Percentiles rank a stretch among this genome's conserved stretches.
Evolutionary conservation across 2,113 vertebrate genomes (phyloP).

Genomic region (Myotis brandtii): DNA sequence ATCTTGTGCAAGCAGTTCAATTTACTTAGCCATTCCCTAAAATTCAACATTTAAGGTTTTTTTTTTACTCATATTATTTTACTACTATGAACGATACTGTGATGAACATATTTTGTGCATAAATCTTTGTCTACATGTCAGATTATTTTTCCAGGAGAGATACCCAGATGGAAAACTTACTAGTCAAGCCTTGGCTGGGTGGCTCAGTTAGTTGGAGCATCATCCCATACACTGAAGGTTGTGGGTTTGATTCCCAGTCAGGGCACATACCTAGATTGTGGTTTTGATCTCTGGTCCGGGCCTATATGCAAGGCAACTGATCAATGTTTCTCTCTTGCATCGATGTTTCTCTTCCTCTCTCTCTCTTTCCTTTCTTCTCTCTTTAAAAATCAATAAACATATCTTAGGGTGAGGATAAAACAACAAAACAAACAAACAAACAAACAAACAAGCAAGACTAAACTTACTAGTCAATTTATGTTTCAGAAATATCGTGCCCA

Average conservation of each 20-base stretch:
- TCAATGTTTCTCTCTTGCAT: not conserved
- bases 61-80: constrained; percentile 55
- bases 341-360: not conserved
- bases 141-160: constrained; percentile 49
- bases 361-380: too few relatives aligned
- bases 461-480: constrained; percentile 3
- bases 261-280: not conserved
- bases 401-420: not conserved
- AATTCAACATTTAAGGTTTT: not conserved
- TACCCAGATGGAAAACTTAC: not conserved
- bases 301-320: not conserved
- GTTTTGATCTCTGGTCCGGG: not conserved
- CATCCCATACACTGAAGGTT: not conserved
- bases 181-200: not conserved
- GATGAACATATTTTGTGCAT: constrained; percentile 18
- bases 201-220: not conserved
- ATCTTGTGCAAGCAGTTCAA: constrained; percentile 57
- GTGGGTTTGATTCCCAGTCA: not conserved
- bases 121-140: constrained; percentile 58
- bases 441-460: not conserved
- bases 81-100: constrained; percentile 47
- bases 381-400: not conserved
- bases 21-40: constrained; percentile 53
- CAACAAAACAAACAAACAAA: not conserved
- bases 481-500: not conserved